Percentiles rank a stretch among this genome's conserved stretches.
These are phyloP conservation scores for Hydrophis major DNA, from an alignment of 2,797 vertebrate genomes.

Conservation along the genomic window DNA sequence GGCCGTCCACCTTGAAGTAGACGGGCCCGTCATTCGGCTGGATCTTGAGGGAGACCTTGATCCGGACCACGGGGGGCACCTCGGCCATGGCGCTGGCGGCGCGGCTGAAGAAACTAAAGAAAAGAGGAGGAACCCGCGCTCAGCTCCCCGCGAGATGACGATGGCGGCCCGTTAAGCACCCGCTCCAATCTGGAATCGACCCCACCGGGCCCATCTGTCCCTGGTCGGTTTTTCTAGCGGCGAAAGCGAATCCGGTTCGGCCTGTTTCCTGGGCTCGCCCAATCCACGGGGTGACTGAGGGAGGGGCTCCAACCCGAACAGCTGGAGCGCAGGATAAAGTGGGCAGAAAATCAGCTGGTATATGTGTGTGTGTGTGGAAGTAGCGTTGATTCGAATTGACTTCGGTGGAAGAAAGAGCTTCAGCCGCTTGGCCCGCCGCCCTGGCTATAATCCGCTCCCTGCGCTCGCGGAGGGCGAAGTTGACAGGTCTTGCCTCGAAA, in stretches of 20 bases:
- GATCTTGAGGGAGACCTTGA: conserved; percentile 89
- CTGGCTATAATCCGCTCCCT: neutral
- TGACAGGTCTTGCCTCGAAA: neutral
- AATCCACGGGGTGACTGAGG: neutral
- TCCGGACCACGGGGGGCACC: conserved; percentile 84
- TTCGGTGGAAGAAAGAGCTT: neutral
- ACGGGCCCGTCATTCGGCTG: conserved; percentile 90
- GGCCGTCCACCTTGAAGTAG: conserved; percentile 92
- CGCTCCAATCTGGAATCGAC: neutral
- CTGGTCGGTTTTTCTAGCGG: neutral
- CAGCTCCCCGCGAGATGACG: neutral
- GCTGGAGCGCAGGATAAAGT: neutral
- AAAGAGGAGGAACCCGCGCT: neutral
- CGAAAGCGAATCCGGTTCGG: conserved; percentile 50
- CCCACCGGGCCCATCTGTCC: conserved; percentile 6
- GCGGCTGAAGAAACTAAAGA: conserved; percentile 38
- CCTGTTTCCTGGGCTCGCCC: conserved; percentile 38
- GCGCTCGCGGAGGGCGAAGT: neutral
- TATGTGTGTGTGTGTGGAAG: rapidly evolving
- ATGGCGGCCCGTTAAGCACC: neutral
- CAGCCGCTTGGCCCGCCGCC: neutral
- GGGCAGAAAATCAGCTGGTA: neutral
- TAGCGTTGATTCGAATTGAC: neutral
- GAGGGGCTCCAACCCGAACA: rapidly evolving
- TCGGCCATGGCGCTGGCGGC: conserved; percentile 76